Evolutionary conservation across 2,797 vertebrate species (phyloP).

Genomic region (Malacoraja senta): DNA sequence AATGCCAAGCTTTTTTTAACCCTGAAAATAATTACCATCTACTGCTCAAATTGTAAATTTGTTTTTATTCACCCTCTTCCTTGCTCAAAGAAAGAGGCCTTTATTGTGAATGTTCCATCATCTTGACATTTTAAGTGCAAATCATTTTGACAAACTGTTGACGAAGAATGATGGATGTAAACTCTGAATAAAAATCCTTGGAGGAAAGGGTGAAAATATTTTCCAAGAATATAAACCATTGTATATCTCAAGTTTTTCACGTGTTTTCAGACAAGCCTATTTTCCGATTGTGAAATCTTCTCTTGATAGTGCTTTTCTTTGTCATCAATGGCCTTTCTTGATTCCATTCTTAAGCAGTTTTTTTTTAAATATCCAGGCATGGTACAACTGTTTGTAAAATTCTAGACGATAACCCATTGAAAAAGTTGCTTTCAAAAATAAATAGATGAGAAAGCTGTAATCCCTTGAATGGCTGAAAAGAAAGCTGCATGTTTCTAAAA

Average conservation of each 20-base stretch:
- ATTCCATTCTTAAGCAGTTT: not conserved
- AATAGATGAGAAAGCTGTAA: not conserved
- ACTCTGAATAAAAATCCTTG: constrained; percentile 37
- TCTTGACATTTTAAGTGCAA: constrained; percentile 49
- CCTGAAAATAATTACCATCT: not conserved
- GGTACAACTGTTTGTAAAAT: not conserved
- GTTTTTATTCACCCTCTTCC: not conserved
- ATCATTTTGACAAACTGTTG: constrained; percentile 43
- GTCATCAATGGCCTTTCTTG: not conserved
- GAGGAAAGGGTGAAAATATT: not conserved
- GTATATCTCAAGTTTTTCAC: not conserved
- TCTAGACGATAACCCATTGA: not conserved
- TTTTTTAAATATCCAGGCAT: not conserved
- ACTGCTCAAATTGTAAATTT: constrained; percentile 2
- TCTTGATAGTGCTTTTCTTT: not conserved
- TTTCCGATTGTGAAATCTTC: not conserved
- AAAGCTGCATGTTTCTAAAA: not conserved
- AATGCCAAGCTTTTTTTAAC: constrained; percentile 15
- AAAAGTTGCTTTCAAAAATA: not conserved
- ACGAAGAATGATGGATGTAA: constrained; percentile 49
- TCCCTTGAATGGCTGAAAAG: not conserved
- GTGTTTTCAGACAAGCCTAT: not conserved
- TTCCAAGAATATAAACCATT: not conserved
- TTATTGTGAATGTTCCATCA: constrained; percentile 47
- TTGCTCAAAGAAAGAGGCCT: not conserved